Evolutionary conservation across 2,888 invertebrate species (phyloP).

Genomic region (Drosophila bunnanda): DNA sequence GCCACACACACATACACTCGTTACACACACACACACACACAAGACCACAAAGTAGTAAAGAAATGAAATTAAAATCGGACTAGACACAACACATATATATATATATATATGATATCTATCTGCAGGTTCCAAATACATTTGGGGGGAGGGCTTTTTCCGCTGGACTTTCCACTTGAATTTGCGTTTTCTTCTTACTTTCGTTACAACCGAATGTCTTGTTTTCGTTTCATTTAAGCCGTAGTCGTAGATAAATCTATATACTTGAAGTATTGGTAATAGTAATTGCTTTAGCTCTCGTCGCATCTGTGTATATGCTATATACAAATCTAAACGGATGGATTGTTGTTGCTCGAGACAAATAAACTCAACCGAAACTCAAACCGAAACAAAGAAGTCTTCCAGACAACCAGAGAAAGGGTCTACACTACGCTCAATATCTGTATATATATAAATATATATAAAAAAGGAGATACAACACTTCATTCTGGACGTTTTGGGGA

Average conservation of each 20-base stretch:
- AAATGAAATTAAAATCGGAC: conserved; percentile 14
- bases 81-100: conserved; percentile 32
- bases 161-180: conserved; percentile 26
- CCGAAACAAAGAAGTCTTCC: conserved; percentile 13
- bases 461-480: conserved; percentile 13
- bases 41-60: neutral
- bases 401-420: conserved; percentile 21
- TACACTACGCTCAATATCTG: conserved; percentile 6
- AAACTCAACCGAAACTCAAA: neutral
- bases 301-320: conserved; percentile 49
- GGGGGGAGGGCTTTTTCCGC: conserved; percentile 23
- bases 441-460: neutral
- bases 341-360: conserved; percentile 27
- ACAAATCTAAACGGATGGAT: conserved; percentile 71
- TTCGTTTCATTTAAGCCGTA: conserved; percentile 5
- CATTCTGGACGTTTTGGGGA: conserved; percentile 30
- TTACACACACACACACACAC: neutral
- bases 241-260: conserved; percentile 50
- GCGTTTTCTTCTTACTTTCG: neutral
- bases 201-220: conserved; percentile 64
- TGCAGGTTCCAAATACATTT: conserved; percentile 23
- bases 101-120: conserved; percentile 25
- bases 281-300: conserved; percentile 27
- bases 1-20: neutral
- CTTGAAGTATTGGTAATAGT: conserved; percentile 55